These are phyloP conservation scores for Takifugu rubripes DNA, from an alignment of 2,797 vertebrate species.

Conservation along the genomic window DNA sequence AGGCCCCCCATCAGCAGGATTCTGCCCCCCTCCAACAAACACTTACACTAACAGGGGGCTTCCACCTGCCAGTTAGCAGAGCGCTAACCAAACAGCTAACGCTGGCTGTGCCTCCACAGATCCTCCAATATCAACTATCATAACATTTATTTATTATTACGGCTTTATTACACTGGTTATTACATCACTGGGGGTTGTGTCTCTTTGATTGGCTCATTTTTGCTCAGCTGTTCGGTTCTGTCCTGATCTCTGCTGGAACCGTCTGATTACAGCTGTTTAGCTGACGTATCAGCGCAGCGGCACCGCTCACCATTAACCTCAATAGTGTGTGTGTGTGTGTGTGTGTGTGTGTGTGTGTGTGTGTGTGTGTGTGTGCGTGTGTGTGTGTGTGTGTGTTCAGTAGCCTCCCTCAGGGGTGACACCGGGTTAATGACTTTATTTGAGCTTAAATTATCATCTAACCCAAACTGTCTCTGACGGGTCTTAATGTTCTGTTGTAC, in stretches of 20 bases:
- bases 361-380: conserved; percentile 13
- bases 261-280: too few relatives aligned
- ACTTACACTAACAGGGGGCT: too few relatives aligned
- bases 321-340: background rate
- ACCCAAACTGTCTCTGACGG: too few relatives aligned
- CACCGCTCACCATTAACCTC: background rate
- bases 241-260: too few relatives aligned
- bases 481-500: too few relatives aligned
- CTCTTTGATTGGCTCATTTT: too few relatives aligned
- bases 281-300: too few relatives aligned
- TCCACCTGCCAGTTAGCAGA: too few relatives aligned
- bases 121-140: too few relatives aligned
- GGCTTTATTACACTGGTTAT: background rate
- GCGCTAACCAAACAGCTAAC: background rate
- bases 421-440: too few relatives aligned
- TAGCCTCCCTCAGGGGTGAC: conserved; percentile 21
- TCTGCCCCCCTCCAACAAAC: conserved; percentile 40
- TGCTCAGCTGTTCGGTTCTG: too few relatives aligned
- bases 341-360: conserved; percentile 7
- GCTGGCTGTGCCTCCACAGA: conserved; percentile 2
- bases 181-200: conserved; percentile 10
- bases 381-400: conserved; percentile 22
- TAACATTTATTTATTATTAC: background rate
- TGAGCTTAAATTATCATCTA: too few relatives aligned
- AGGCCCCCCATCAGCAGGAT: conserved; percentile 73